Conservation (phyloP, 2,797 vertebrate species). For the Balearica regulorum region DNA sequence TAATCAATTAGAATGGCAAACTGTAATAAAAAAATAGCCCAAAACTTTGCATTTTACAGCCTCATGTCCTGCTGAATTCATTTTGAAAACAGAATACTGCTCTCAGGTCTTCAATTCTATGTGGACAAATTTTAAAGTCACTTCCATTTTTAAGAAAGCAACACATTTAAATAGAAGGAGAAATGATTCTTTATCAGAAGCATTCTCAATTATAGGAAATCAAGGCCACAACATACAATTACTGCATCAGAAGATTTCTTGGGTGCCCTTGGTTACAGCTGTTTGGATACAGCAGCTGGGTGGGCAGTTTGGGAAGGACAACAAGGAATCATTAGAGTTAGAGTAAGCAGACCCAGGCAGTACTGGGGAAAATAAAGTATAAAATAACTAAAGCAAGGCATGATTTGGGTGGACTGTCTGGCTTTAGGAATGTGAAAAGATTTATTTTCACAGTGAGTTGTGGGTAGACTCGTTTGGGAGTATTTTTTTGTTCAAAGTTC, state of each 20-base stretch:
- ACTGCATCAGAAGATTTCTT: not conserved
- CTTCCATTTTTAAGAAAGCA: not conserved
- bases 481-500: not conserved
- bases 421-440: not conserved
- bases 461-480: not conserved
- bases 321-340: not conserved
- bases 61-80: not conserved
- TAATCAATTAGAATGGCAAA: not conserved
- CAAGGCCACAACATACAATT: not conserved
- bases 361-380: not conserved
- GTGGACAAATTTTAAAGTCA: not conserved
- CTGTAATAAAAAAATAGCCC: not conserved
- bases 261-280: not conserved
- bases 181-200: not conserved
- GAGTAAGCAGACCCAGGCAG: not conserved
- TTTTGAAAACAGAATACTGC: not conserved
- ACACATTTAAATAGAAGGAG: not conserved
- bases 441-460: not conserved
- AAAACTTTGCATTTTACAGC: not conserved
- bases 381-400: not conserved
- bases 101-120: not conserved
- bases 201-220: not conserved
- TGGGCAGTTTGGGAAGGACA: not conserved
- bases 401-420: not conserved
- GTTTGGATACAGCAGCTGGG: not conserved